Percentiles rank a stretch among this genome's conserved stretches.
Conservation (phyloP, 1,140 invertebrate genomes). For the Choristoneura fumiferana region DNA sequence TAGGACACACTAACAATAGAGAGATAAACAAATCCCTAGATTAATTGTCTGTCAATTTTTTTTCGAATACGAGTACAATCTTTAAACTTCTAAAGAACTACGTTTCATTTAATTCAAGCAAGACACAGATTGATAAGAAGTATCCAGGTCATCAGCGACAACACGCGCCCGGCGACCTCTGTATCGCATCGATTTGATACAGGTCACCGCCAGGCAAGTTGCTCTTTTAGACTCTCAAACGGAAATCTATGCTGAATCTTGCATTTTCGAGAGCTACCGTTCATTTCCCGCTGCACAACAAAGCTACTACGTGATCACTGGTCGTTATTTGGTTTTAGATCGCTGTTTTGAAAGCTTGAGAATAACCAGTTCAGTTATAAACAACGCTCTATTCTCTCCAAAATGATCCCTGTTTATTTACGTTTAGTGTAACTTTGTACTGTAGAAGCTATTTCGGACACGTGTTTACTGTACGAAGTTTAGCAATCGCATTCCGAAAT, state of each 20-base stretch:
- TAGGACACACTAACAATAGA: no score
- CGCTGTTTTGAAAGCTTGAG: no score
- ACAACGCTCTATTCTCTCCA: neutral
- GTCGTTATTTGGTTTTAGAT: no score
- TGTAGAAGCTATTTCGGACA: slow-evolving; percentile 8
- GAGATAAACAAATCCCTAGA: no score
- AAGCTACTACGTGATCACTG: no score
- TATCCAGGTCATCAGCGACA: neutral
- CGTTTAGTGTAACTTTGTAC: neutral
- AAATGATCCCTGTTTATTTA: slow-evolving; percentile 13
- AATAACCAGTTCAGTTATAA: no score
- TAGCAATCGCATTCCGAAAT: slow-evolving; percentile 1
- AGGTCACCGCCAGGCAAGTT: neutral
- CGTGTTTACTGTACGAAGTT: neutral
- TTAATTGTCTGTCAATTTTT: no score
- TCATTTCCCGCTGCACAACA: no score
- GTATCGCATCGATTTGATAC: neutral
- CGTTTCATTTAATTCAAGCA: slow-evolving; percentile 5
- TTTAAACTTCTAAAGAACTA: neutral
- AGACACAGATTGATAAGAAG: neutral
- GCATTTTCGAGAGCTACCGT: no score
- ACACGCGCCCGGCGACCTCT: neutral
- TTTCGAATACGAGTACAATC: no score
- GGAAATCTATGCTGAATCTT: no score
- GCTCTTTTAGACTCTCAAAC: no score